A percentile compares a stretch with the other conserved stretches of the same genome.
Conservation (phyloP, 2,797 vertebrate species). For the Eupleurogrammus muticus region DNA sequence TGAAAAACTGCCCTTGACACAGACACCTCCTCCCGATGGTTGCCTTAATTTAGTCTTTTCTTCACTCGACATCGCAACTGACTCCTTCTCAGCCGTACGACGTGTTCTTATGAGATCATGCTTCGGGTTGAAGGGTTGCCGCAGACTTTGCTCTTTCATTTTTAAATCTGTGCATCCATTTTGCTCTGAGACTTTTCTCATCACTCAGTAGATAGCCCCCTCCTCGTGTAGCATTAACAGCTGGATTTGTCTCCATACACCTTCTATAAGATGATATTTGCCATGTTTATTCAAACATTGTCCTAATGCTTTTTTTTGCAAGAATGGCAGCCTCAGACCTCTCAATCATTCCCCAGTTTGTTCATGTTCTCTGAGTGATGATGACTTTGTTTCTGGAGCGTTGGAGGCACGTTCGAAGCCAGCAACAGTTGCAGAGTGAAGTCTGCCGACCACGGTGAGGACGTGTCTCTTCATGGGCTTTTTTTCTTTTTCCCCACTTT, state of each 20-base stretch:
- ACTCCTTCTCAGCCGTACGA: background rate
- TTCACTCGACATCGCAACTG: slow-evolving; percentile 1
- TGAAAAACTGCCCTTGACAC: slow-evolving; percentile 23
- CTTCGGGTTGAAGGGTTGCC: slow-evolving; percentile 2
- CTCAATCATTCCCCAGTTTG: background rate
- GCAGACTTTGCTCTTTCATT: slow-evolving; percentile 14
- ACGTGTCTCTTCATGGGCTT: background rate
- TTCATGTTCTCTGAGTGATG: slow-evolving; percentile 21
- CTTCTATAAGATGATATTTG: background rate
- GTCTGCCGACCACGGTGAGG: background rate
- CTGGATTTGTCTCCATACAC: background rate
- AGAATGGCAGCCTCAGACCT: background rate
- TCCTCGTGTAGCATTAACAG: background rate
- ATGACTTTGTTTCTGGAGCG: background rate
- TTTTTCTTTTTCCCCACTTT: slow-evolving; percentile 4
- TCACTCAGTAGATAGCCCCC: background rate
- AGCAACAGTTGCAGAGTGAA: slow-evolving; percentile 18
- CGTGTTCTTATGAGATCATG: background rate
- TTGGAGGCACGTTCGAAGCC: background rate
- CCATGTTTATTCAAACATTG: background rate
- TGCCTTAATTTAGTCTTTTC: background rate
- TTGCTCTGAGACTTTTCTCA: slow-evolving; percentile 5
- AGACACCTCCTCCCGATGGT: slow-evolving; percentile 16
- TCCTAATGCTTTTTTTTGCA: background rate
- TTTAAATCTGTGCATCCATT: slow-evolving; percentile 7